Conservation (phyloP, 2,888 invertebrate genomes). For the Archips crataeganus region DNA sequence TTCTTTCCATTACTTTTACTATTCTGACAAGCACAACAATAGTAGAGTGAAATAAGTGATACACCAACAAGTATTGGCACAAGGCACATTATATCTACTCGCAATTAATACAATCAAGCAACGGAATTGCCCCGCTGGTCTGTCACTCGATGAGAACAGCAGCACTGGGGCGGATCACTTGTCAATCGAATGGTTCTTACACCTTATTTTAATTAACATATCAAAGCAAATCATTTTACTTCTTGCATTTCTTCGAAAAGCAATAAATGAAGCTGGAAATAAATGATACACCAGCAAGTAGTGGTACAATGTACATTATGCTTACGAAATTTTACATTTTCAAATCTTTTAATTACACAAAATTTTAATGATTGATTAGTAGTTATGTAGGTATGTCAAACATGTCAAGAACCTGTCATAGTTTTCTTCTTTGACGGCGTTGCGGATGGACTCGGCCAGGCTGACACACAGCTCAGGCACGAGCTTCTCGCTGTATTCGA, state of each 20-base stretch:
- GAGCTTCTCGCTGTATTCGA: slow-evolving; percentile 87
- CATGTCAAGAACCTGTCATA: slow-evolving; percentile 86
- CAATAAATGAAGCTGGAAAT: slow-evolving; percentile 53
- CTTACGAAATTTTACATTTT: slow-evolving; percentile 24
- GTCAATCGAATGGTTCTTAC: not conserved
- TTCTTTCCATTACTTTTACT: not conserved
- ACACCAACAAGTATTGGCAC: slow-evolving; percentile 6
- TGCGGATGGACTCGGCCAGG: slow-evolving; percentile 86
- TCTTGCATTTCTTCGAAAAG: slow-evolving; percentile 44
- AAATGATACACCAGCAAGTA: slow-evolving; percentile 58
- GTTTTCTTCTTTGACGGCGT: slow-evolving; percentile 87
- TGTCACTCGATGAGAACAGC: slow-evolving; percentile 1
- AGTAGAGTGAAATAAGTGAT: slow-evolving; percentile 3
- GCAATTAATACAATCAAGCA: slow-evolving; percentile 1
- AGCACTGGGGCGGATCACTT: slow-evolving; percentile 2
- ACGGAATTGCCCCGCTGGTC: slow-evolving; percentile 1
- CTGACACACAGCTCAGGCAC: slow-evolving; percentile 85
- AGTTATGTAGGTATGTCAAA: not conserved
- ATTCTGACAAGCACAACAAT: slow-evolving; percentile 1
- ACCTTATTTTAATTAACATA: slow-evolving; percentile 1
- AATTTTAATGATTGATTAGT: slow-evolving; percentile 3
- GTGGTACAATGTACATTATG: slow-evolving; percentile 63
- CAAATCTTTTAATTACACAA: not conserved
- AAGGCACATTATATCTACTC: slow-evolving; percentile 6
- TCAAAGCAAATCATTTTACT: slow-evolving; percentile 4